These are phyloP conservation scores for Leucophora obtusa DNA, from an alignment of 2,888 invertebrate genomes.

Conservation along the genomic window DNA sequence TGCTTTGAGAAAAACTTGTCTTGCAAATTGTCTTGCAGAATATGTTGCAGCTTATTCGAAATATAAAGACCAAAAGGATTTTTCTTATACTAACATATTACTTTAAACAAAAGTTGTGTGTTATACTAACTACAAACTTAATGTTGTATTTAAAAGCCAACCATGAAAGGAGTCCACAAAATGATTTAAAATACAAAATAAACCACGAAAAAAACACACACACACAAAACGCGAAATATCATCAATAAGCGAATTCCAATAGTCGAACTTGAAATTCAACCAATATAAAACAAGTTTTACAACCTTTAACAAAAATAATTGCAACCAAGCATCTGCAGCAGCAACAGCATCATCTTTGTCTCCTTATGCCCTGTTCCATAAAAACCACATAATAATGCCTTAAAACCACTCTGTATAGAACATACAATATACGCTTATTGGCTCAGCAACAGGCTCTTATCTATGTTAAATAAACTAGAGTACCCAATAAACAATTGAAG, in stretches of 20 bases:
- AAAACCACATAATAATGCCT: conserved; percentile 35
- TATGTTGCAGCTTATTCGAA: background rate
- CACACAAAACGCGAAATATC: conserved; percentile 25
- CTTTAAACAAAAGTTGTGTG: background rate
- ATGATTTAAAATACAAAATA: conserved; percentile 45
- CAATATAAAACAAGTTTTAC: conserved; percentile 54
- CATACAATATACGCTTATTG: conserved; percentile 3
- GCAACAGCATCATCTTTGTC: conserved; percentile 39
- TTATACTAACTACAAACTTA: background rate
- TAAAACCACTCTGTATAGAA: conserved; percentile 22
- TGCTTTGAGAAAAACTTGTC: background rate
- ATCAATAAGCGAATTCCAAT: conserved; percentile 53
- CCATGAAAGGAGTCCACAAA: conserved; percentile 8
- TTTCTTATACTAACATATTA: background rate
- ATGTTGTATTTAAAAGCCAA: background rate
- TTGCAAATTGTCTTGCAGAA: background rate
- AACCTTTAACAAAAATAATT: conserved; percentile 44
- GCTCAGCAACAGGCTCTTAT: conserved; percentile 29
- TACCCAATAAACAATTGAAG: conserved; percentile 22
- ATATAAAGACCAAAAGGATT: background rate
- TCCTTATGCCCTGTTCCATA: conserved; percentile 33
- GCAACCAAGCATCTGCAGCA: conserved; percentile 37
- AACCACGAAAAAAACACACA: background rate
- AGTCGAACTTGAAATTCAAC: conserved; percentile 57
- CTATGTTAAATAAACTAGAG: conserved; percentile 3